phyloP scores from a whole-genome alignment of 2,113 vertebrate genomes.

The Ailurus styani region DNA sequence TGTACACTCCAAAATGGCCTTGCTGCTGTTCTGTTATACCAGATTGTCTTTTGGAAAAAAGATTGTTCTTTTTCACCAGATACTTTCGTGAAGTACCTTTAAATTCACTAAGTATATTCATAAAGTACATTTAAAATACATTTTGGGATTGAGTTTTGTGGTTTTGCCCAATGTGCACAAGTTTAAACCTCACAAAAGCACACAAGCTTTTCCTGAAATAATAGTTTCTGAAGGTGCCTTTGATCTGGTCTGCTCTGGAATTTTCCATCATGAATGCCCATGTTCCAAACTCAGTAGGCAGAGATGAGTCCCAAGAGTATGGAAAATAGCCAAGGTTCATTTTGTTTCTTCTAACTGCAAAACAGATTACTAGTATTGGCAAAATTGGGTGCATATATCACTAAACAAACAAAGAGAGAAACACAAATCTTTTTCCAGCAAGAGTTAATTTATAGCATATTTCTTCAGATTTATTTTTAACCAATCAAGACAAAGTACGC shows the following conservation, averaged over 20 bases:
- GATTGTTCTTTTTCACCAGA: background rate
- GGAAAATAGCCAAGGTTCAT: fast-evolving
- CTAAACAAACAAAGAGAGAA: background rate
- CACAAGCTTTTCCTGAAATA: background rate
- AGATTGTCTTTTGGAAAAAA: background rate
- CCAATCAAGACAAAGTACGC: background rate
- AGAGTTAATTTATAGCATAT: background rate
- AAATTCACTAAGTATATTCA: background rate
- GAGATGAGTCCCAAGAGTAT: background rate
- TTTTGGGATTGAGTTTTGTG: background rate
- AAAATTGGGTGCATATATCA: background rate
- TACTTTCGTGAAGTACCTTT: background rate
- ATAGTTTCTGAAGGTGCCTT: background rate
- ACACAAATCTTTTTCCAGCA: background rate
- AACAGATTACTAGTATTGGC: background rate
- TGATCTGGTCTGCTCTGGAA: fast-evolving
- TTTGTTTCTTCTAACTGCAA: background rate
- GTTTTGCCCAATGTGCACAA: background rate
- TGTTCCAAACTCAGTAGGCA: background rate
- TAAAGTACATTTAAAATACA: background rate
- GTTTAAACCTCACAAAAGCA: background rate
- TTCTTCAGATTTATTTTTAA: background rate
- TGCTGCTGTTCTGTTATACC: background rate
- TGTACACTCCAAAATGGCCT: background rate
- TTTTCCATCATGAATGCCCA: background rate